A percentile compares a stretch with the other conserved stretches of the same genome.
Conservation (phyloP, 2,113 vertebrate genomes). For the Pleuronectes platessa region DNA sequence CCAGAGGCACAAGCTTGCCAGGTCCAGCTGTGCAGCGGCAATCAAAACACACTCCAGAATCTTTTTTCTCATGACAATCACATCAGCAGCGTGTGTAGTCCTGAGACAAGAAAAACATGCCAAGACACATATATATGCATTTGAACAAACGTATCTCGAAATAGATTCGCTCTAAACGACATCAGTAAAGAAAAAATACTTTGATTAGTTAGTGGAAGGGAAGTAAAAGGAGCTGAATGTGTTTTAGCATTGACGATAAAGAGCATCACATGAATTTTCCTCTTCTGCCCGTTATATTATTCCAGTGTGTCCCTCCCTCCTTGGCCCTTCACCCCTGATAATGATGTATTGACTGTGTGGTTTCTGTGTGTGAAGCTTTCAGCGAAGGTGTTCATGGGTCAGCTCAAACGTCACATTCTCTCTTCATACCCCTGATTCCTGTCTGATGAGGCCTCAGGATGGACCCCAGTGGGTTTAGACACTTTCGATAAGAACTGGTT, state of each 20-base stretch:
- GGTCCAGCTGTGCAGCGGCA: slow-evolving; percentile 62
- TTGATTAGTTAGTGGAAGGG: neutral
- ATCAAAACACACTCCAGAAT: slow-evolving; percentile 63
- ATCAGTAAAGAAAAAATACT: neutral
- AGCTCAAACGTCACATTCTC: slow-evolving; percentile 24
- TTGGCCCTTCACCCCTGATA: neutral
- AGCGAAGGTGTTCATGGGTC: slow-evolving; percentile 1
- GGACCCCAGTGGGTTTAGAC: neutral
- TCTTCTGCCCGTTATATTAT: neutral
- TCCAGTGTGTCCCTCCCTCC: neutral
- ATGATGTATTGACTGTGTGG: slow-evolving; percentile 13
- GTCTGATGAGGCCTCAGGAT: slow-evolving; percentile 26
- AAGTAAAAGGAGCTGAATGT: neutral
- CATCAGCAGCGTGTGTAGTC: slow-evolving; percentile 38
- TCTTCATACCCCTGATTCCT: slow-evolving; percentile 20
- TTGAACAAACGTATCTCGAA: slow-evolving; percentile 7
- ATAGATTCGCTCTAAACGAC: slow-evolving; percentile 14
- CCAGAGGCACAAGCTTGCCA: slow-evolving; percentile 63
- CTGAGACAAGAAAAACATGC: slow-evolving; percentile 19
- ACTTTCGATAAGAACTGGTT: slow-evolving; percentile 1
- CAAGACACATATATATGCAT: slow-evolving; percentile 20
- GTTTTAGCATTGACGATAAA: neutral
- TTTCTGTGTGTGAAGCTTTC: slow-evolving; percentile 23
- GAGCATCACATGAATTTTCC: neutral
- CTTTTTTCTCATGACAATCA: slow-evolving; percentile 56